Evolutionary conservation across 1,140 invertebrate species (phyloP).

Genomic region (Drosophila triauraria): DNA sequence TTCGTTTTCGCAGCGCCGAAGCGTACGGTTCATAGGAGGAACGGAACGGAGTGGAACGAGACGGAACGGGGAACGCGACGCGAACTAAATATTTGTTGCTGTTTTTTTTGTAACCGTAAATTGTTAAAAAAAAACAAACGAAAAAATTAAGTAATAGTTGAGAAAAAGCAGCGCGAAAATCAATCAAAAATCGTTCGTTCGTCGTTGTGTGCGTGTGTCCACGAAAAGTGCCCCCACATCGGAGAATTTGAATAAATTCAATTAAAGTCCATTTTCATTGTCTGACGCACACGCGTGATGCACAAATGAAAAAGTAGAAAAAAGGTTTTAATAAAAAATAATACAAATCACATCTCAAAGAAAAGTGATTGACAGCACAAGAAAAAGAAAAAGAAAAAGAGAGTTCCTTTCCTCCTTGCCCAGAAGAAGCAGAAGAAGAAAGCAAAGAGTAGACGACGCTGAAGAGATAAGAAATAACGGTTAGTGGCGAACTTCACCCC

Average conservation of each 20-base stretch:
- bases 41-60: constrained; percentile 26
- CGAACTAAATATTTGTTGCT: constrained; percentile 32
- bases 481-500: constrained; percentile 51
- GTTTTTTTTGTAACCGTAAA: constrained; percentile 25
- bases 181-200: constrained; percentile 25
- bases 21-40: constrained; percentile 63
- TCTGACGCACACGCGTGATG: constrained; percentile 72
- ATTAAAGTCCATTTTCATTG: constrained; percentile 56
- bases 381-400: constrained; percentile 32
- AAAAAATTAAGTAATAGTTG: constrained; percentile 34
- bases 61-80: constrained; percentile 46
- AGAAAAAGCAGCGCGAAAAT: constrained; percentile 31
- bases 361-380: constrained; percentile 54
- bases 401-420: constrained; percentile 64
- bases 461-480: constrained; percentile 55
- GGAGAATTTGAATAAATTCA: constrained; percentile 49
- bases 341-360: constrained; percentile 40
- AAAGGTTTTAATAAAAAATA: constrained; percentile 14
- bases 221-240: constrained; percentile 25
- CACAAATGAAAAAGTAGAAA: constrained; percentile 63
- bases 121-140: constrained; percentile 15
- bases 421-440: constrained; percentile 22
- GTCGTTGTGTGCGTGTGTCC: constrained; percentile 31
- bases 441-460: constrained; percentile 14
- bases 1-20: constrained; percentile 66